Conservation (phyloP, 1,140 invertebrate genomes). For the Heliconius eleuchia region DNA sequence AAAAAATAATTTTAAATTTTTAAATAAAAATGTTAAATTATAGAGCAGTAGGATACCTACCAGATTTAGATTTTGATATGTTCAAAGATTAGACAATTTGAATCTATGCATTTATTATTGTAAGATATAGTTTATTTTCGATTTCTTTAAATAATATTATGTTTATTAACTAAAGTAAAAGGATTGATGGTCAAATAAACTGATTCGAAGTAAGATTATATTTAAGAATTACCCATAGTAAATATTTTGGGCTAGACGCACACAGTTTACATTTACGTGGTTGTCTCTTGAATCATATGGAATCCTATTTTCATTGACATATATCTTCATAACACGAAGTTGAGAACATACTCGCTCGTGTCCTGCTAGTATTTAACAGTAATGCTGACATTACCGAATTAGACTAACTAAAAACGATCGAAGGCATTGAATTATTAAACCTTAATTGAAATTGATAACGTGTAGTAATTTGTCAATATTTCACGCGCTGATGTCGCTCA, state of each 20-base stretch:
- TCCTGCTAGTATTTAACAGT: conserved; percentile 4
- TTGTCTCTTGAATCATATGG: background rate
- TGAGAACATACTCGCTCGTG: background rate
- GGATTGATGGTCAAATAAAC: background rate
- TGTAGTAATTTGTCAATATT: conserved; percentile 20
- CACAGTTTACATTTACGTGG: background rate
- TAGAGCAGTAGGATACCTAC: background rate
- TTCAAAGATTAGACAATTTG: background rate
- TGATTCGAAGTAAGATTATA: background rate
- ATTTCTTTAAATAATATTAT: conserved; percentile 16
- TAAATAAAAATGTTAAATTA: background rate
- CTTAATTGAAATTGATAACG: conserved; percentile 7
- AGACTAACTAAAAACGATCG: conserved; percentile 11
- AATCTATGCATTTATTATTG: conserved; percentile 24
- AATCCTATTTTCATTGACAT: background rate
- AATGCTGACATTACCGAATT: conserved; percentile 16
- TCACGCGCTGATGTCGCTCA: conserved; percentile 21
- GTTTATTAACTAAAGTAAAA: conserved; percentile 1
- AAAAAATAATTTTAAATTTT: background rate
- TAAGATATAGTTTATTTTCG: conserved; percentile 18
- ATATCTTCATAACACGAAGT: conserved; percentile 3
- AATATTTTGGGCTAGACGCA: conserved; percentile 17
- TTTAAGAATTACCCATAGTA: background rate
- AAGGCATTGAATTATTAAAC: conserved; percentile 13
- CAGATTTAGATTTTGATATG: background rate